Base-by-base conservation (phyloP, 2,113 vertebrate species). In the Hippocampus zosterae region DNA sequence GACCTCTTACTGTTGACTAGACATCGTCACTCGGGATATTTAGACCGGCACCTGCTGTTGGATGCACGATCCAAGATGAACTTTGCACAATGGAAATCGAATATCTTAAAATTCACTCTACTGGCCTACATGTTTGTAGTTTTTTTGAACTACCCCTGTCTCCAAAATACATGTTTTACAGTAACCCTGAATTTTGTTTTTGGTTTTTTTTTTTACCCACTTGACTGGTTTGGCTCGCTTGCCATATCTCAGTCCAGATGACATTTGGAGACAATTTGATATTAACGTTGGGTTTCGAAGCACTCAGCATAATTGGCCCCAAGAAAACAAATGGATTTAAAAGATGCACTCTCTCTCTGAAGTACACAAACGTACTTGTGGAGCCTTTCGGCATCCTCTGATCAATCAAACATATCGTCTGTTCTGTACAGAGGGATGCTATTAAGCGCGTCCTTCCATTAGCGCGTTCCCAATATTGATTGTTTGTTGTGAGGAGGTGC, bases 361-460 rank as follows among this genome's bases (percentile, higher is more conserved):
- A 57, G 64, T 61, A 70, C 44, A 63, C 73, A 78, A 75, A 80
- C 19, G 29, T 61, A 74, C 10, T 8, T 46, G 60, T 41, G 23
- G 60, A 62, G 46, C 41, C 68, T 76, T 40, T 48, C 41, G 18
- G 50, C 25, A 27, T 53, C 12, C 2, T 67, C 60, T 50, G 46
- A 75, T 44, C 52, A 42, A 75, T 78, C 72, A 29, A 46, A 71
- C 65, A 37, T 68, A 65, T 80, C 29, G 52, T 46, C 33, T 56
- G 16, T 69, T 81, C 66, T 59, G 60, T 59, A 23, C 44, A 66
- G 40, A 67, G 55, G 42, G 70, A 72, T 78, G 76, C 83, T 79
- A 73, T 85, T 82, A 87, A 72, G 68, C 75, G 84, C 81, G 89
- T 86, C 57, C 84, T 69, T 85, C 87, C 88, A 88, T 90, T 87